Evolutionary conservation across 1,140 invertebrate species (phyloP).

Genomic region (fruit fly (Drosophila melanogaster)): Release_6_plus_ISO1_MT NT_037436.4:10380501-10381000

Average conservation of each 20-base stretch:
- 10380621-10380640: not conserved
- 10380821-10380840: slow-evolving; percentile 23
- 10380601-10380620: not conserved
- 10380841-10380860: slow-evolving; percentile 82
- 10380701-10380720: too few species aligned
- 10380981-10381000: slow-evolving; percentile 30
- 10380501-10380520: slow-evolving; percentile 45
- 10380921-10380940: slow-evolving; percentile 13
- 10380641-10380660: not conserved
- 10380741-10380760: too few species aligned
- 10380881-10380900: slow-evolving; percentile 50
- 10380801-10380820: not conserved
- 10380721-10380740: too few species aligned
- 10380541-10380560: slow-evolving; percentile 80
- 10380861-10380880: slow-evolving; percentile 58
- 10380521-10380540: slow-evolving; percentile 72
- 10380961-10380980: not conserved
- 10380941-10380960: not conserved
- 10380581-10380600: slow-evolving; percentile 32
- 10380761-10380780: not conserved
- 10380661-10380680: not conserved
- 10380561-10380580: slow-evolving; percentile 72
- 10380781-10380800: not conserved
- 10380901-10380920: slow-evolving; percentile 24
- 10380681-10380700: too few species aligned